phyloP scores from a whole-genome alignment of 1,140 invertebrate species.

The Heliothis virescens region DNA sequence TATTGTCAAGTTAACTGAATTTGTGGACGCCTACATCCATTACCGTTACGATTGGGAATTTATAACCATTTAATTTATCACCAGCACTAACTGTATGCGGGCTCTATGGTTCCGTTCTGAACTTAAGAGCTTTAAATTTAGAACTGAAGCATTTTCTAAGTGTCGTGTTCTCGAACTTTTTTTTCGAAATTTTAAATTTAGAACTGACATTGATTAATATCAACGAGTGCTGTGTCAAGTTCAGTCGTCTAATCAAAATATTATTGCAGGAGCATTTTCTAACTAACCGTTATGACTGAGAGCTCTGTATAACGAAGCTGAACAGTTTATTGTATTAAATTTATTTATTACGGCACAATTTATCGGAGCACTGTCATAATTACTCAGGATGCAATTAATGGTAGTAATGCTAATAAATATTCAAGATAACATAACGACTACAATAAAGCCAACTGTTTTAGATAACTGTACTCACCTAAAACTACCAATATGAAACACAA shows the following conservation, averaged over 20 bases:
- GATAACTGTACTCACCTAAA: slow-evolving; percentile 75
- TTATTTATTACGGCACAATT: slow-evolving; percentile 42
- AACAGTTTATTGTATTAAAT: slow-evolving; percentile 10
- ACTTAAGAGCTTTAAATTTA: slow-evolving; percentile 18
- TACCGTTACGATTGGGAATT: slow-evolving; percentile 43
- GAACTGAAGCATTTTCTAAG: not conserved
- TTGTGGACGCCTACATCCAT: slow-evolving; percentile 52
- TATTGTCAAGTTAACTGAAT: slow-evolving; percentile 59
- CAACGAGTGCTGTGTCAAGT: slow-evolving; percentile 20
- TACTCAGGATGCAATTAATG: slow-evolving; percentile 51
- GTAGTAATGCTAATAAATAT: slow-evolving; percentile 38
- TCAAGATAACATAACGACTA: slow-evolving; percentile 43
- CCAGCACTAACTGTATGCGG: slow-evolving; percentile 43
- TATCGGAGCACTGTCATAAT: slow-evolving; percentile 54
- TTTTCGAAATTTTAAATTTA: slow-evolving; percentile 10
- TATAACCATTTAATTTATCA: slow-evolving; percentile 50
- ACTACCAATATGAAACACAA: slow-evolving; percentile 86
- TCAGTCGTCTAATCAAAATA: slow-evolving; percentile 24
- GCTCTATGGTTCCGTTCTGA: slow-evolving; percentile 7
- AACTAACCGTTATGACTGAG: slow-evolving; percentile 10
- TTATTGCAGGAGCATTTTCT: not conserved
- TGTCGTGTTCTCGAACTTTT: not conserved
- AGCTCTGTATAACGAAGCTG: not conserved
- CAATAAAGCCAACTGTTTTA: slow-evolving; percentile 41
- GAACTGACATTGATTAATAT: slow-evolving; percentile 25